Evolutionary conservation across 2,113 vertebrate genomes (phyloP), one percentile per base, ranked within the genome.

Genomic region (Zosterops japonicus): DNA sequence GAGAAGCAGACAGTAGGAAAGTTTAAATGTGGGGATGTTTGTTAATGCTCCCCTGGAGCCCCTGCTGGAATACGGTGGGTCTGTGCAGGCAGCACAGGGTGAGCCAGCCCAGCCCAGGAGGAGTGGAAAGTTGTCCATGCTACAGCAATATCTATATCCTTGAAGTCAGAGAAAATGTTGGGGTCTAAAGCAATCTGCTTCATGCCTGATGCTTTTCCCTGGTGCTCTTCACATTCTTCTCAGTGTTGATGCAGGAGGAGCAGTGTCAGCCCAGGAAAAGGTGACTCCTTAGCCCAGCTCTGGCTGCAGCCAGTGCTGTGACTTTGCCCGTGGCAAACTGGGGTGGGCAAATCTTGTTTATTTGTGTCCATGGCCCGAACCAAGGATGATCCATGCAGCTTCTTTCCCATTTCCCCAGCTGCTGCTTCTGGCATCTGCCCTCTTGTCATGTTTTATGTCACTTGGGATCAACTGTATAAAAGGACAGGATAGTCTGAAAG

Each of bases 41-140:
- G 17, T 61, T 68, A 63, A 24, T 23, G n/a, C 5, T 35, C 3
- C 20, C 56, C 49, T n/a, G 27, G 36, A 92, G 56, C 4, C 61
- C 35, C 12, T 76, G 55, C 23, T 56, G 83, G 74, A 56, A 9
- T 7, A 6, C 0, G 0, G 18, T 19, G 31, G 24, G 29, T 57
- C 47, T 0, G 0, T 61, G 76, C 27, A 15, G 60, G 25, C 69
- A 74, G 41, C 0, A 0, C 28, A 39, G 23, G 23, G 4, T 10
- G 15, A 0, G 0, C 35, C 2, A 0, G 28, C 36, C 4, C 27
- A 25, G 6, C 33, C 9, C 3, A 1, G 61, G 39, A 12, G 28
- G 15, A 72, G 4, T 16, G 36, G 39, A 64, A 56, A 14, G 33
- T 25, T 14, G 3, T 61, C 33, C 36, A 6, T 14, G 12, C 36